A percentile compares a stretch with the other conserved stretches of the same genome.
Conservation (phyloP, 2,113 vertebrate species). For the Fukomys damarensis region DNA sequence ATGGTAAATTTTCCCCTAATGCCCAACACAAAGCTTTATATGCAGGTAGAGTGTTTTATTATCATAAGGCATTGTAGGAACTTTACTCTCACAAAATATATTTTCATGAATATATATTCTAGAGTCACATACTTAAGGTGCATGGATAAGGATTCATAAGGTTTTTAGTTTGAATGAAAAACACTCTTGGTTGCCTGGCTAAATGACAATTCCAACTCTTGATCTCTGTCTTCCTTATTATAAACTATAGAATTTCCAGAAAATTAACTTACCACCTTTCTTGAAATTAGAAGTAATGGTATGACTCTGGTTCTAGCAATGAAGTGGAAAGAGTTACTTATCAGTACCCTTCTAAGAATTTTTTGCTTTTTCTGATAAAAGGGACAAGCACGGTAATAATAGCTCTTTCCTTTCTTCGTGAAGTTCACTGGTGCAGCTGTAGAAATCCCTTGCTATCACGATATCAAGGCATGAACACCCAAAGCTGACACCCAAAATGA, state of each 20-base stretch:
- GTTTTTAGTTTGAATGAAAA: conserved; percentile 17
- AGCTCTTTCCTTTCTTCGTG: background rate
- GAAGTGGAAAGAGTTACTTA: background rate
- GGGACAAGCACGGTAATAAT: background rate
- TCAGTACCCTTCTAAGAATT: background rate
- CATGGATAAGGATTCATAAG: background rate
- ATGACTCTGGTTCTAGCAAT: background rate
- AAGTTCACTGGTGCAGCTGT: background rate
- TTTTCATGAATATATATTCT: conserved; percentile 31
- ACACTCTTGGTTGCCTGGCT: background rate
- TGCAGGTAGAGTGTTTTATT: background rate
- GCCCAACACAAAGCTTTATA: background rate
- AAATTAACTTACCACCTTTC: background rate
- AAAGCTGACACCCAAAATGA: background rate
- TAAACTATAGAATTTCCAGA: conserved; percentile 14
- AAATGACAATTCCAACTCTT: background rate
- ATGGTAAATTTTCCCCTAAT: background rate
- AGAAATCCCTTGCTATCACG: background rate
- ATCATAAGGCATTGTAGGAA: background rate
- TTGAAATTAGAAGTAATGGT: background rate
- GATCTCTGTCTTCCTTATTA: background rate
- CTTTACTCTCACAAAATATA: background rate
- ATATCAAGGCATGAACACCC: background rate
- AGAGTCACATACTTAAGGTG: background rate
- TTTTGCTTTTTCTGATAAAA: conserved; percentile 50